These are phyloP conservation scores for Malurus leucopterus DNA, from an alignment of 2,797 vertebrate genomes.

Conservation along the genomic window DNA sequence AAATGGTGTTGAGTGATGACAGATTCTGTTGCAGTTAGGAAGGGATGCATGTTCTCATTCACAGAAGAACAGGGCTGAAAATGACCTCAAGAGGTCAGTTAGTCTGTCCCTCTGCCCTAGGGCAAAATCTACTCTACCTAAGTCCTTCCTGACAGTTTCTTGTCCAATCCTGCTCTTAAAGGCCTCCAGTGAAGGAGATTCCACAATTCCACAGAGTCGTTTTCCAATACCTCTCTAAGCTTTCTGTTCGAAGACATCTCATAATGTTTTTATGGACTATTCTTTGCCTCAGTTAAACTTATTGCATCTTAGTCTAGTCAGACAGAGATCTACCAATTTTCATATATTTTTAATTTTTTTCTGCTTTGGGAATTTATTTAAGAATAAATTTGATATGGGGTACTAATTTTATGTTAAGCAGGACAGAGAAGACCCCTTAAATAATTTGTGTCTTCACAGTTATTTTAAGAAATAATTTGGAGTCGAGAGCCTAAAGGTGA, in stretches of 20 bases:
- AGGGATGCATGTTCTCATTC: background rate
- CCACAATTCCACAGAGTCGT: background rate
- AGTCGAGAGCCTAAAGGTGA: background rate
- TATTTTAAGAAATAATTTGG: background rate
- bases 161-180: conserved; percentile 6
- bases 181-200: background rate
- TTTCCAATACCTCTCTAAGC: background rate
- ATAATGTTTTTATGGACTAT: background rate
- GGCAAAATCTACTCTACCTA: background rate
- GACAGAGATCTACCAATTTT: background rate
- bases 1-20: background rate
- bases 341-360: background rate
- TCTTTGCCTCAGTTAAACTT: background rate
- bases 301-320: background rate
- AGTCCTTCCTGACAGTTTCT: background rate
- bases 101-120: background rate
- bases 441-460: background rate
- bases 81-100: background rate
- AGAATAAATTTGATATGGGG: rapidly evolving
- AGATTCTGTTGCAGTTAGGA: background rate
- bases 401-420: background rate
- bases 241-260: background rate
- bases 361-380: background rate
- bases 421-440: background rate
- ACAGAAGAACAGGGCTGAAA: conserved; percentile 12